A percentile compares a stretch with the other conserved stretches of the same genome.
Evolutionary conservation across 2,113 vertebrate species (phyloP).

Genomic region (Poicephalus gulielmi): DNA sequence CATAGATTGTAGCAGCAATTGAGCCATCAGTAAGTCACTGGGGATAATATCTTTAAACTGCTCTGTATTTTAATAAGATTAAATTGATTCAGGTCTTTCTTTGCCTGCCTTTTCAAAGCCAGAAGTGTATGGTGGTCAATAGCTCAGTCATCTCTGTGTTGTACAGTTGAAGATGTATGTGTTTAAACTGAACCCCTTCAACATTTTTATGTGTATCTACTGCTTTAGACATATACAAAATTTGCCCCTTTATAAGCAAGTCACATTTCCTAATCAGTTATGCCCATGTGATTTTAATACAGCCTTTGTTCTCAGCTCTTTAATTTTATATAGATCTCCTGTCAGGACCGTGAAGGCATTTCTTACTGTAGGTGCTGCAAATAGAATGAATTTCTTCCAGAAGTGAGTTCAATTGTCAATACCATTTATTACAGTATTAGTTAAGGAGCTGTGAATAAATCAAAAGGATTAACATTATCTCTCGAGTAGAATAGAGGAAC

Average conservation of each 20-base stretch:
- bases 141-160: not conserved
- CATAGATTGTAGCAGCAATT: conserved; percentile 7
- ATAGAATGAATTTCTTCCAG: conserved; percentile 32
- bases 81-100: not conserved
- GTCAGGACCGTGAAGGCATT: conserved; percentile 44
- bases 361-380: conserved; percentile 33
- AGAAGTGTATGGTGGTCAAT: not conserved
- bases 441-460: conserved; percentile 52
- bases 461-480: conserved; percentile 59
- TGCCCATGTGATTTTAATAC: conserved; percentile 36
- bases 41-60: conserved; percentile 33
- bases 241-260: not conserved
- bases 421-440: conserved; percentile 58
- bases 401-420: conserved; percentile 36
- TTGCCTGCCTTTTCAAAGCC: conserved; percentile 8
- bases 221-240: not conserved
- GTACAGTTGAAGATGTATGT: not conserved
- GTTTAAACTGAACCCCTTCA: not conserved
- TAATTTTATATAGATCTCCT: conserved; percentile 62
- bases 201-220: not conserved
- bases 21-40: conserved; percentile 27
- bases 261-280: not conserved
- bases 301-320: conserved; percentile 53
- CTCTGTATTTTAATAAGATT: conserved; percentile 41
- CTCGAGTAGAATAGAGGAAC: not conserved